Percentiles rank a stretch among this genome's conserved stretches.
Evolutionary conservation across 2,888 invertebrate genomes (phyloP).

Genomic region (Acleris emargana): DNA sequence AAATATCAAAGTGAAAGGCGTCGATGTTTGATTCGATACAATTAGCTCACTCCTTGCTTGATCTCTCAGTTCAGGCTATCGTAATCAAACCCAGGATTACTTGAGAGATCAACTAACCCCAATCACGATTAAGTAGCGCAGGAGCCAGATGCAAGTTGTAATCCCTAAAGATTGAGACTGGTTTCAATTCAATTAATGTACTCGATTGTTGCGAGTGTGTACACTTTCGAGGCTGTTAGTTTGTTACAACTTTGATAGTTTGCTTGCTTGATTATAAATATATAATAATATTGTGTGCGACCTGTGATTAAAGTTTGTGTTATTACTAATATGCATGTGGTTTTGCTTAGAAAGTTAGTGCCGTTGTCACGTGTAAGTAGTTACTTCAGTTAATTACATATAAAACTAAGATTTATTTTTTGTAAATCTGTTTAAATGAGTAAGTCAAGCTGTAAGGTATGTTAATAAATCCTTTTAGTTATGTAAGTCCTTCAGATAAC

Average conservation of each 20-base stretch:
- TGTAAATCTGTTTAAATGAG: no score
- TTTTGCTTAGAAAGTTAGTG: no score
- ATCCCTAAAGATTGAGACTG: conserved; percentile 16
- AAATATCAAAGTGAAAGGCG: background rate
- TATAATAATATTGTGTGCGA: background rate
- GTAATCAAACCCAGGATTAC: conserved; percentile 11
- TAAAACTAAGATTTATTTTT: no score
- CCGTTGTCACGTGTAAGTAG: background rate
- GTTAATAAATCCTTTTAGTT: no score
- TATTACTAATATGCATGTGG: no score
- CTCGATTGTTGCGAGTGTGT: background rate
- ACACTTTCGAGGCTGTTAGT: no score
- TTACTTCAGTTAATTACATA: no score
- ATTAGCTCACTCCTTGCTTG: conserved; percentile 6
- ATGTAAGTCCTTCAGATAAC: no score
- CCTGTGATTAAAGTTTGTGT: no score
- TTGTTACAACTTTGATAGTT: background rate
- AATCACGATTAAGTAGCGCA: conserved; percentile 24
- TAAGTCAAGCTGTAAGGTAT: no score
- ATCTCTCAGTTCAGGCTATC: background rate
- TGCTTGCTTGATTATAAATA: background rate
- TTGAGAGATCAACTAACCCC: conserved; percentile 11
- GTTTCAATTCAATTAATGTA: conserved; percentile 19
- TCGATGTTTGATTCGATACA: conserved; percentile 8
- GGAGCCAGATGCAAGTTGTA: conserved; percentile 15